Percentiles rank a stretch among this genome's conserved stretches.
phyloP scores from a whole-genome alignment of 2,888 invertebrate species.

The Merodon equestris region DNA sequence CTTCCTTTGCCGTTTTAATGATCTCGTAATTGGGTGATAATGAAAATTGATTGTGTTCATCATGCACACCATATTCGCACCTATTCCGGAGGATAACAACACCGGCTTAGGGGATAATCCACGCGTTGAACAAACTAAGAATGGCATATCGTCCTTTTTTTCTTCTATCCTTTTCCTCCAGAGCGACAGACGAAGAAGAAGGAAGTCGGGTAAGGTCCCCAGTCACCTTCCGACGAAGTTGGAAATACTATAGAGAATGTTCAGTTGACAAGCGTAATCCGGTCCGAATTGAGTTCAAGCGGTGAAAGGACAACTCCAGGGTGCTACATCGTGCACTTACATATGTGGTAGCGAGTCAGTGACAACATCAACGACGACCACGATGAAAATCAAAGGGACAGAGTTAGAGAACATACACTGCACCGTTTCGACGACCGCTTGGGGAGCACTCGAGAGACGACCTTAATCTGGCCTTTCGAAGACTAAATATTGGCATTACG shows the following conservation, averaged over 20 bases:
- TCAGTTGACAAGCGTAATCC: constrained; percentile 66
- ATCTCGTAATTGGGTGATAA: constrained; percentile 66
- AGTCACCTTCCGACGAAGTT: constrained; percentile 21
- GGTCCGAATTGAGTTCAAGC: constrained; percentile 58
- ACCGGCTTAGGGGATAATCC: constrained; percentile 58
- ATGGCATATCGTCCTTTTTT: constrained; percentile 21
- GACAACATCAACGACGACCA: background rate
- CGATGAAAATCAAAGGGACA: no score
- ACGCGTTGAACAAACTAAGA: constrained; percentile 29
- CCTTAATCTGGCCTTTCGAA: constrained; percentile 63
- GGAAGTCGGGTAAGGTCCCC: background rate
- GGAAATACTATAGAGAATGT: constrained; percentile 38
- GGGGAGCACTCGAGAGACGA: constrained; percentile 48
- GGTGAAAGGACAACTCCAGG: constrained; percentile 35
- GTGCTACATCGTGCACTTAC: constrained; percentile 14
- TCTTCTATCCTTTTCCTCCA: background rate
- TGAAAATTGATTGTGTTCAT: constrained; percentile 57
- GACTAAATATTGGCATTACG: constrained; percentile 65
- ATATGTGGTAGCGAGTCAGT: constrained; percentile 37
- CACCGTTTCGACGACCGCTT: constrained; percentile 20
- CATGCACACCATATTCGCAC: constrained; percentile 16
- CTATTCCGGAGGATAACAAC: constrained; percentile 37
- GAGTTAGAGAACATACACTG: no score
- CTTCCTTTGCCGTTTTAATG: constrained; percentile 44
- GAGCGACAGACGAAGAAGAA: background rate